Conservation (phyloP, 2,797 vertebrate genomes). For the Chaenodraco wilsoni region DNA sequence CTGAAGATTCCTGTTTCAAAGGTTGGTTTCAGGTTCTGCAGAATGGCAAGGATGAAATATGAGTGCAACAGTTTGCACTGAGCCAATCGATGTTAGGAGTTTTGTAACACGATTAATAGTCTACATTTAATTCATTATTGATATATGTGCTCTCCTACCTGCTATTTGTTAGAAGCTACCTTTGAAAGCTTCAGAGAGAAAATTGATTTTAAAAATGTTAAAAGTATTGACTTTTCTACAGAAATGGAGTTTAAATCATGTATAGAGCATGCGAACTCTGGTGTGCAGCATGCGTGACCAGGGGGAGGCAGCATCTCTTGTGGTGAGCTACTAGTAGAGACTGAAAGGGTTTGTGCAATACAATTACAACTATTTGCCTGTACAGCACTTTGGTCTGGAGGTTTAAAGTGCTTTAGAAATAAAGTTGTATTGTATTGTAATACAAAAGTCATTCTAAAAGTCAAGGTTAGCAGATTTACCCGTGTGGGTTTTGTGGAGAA, state of each 20-base stretch:
- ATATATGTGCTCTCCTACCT: slow-evolving; percentile 27
- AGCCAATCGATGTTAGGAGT: slow-evolving; percentile 52
- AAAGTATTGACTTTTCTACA: slow-evolving; percentile 11
- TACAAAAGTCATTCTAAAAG: slow-evolving; percentile 7
- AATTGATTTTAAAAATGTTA: neutral
- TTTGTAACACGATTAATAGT: slow-evolving; percentile 64
- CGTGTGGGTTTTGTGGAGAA: slow-evolving; percentile 4
- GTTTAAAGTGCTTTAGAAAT: too few species aligned
- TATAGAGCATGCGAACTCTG: neutral
- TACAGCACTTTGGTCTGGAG: too few species aligned
- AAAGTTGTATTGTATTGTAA: too few species aligned
- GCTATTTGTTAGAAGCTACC: slow-evolving; percentile 10
- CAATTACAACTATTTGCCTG: neutral
- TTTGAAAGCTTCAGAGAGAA: slow-evolving; percentile 15
- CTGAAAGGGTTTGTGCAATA: slow-evolving; percentile 11
- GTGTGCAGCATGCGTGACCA: neutral
- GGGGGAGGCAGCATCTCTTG: neutral
- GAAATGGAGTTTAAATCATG: slow-evolving; percentile 6
- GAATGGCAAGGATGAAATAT: slow-evolving; percentile 58
- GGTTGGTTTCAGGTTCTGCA: slow-evolving; percentile 61
- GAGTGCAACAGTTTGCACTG: slow-evolving; percentile 59
- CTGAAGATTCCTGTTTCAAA: slow-evolving; percentile 67
- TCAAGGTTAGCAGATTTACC: slow-evolving; percentile 21
- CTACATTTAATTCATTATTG: slow-evolving; percentile 59
- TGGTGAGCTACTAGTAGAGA: slow-evolving; percentile 18